Percentiles rank a stretch among this genome's conserved stretches.
Conservation (phyloP, 2,888 invertebrate genomes). For the Zygothrica quintamaculata region DNA sequence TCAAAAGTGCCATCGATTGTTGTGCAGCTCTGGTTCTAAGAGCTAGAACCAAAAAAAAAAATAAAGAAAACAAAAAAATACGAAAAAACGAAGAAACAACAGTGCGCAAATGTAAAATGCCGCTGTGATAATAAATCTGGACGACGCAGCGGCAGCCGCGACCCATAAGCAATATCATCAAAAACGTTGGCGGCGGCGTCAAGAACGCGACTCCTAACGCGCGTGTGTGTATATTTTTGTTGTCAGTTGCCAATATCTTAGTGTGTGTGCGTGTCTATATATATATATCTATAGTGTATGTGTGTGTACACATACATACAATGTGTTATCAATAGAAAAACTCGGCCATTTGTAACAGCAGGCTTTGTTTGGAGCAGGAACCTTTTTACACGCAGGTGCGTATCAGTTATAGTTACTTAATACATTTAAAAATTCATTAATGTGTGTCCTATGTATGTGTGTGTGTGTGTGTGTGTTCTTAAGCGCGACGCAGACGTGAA, state of each 20-base stretch:
- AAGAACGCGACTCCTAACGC: conserved; percentile 58
- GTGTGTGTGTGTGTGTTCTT: conserved; percentile 32
- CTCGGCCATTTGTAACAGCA: conserved; percentile 21
- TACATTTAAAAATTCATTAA: conserved; percentile 4
- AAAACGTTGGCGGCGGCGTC: conserved; percentile 72
- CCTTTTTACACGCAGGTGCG: conserved; percentile 94
- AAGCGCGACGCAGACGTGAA: conserved; percentile 92
- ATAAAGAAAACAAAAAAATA: conserved; percentile 40
- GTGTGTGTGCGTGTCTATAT: conserved; percentile 16
- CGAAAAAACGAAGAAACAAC: conserved; percentile 37
- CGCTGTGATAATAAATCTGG: conserved; percentile 72
- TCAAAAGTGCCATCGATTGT: conserved; percentile 35
- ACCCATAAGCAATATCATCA: conserved; percentile 44
- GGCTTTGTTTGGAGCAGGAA: conserved; percentile 27
- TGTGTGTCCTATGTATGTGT: conserved; percentile 4
- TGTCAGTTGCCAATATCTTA: conserved; percentile 46
- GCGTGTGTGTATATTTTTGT: conserved; percentile 68
- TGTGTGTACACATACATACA: conserved; percentile 17
- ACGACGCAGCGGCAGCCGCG: conserved; percentile 71
- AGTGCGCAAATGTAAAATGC: conserved; percentile 78
- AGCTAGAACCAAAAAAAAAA: conserved; percentile 48
- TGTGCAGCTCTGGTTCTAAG: conserved; percentile 31
- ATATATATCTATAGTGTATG: too few relatives aligned
- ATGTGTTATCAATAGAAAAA: conserved; percentile 53
- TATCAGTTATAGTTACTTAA: conserved; percentile 76